Base-by-base conservation (phyloP, 2,888 invertebrate species). In the Drosophila borealis region DNA sequence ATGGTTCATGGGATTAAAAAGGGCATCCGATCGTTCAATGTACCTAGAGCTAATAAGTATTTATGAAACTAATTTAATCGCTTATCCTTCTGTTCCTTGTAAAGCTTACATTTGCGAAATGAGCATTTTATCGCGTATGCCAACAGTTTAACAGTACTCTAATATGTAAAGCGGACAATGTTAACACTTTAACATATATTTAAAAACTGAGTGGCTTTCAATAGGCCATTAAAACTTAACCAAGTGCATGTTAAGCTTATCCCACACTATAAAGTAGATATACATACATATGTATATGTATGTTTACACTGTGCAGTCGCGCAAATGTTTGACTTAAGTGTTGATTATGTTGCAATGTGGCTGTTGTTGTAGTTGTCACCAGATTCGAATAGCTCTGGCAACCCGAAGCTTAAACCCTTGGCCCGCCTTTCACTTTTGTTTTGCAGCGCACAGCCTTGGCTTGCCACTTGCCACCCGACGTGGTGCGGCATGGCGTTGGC, bases 291-390 rank as follows among this genome's bases (percentile, higher is more conserved):
- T 17, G 2, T n/a, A 5, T 9, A 50, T 14, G 11, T 14, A 51
- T 57, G 57, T 39, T 39, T 41, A 29, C 14, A 17, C 19, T 29
- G n/a, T 63, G 36, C 33, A 21, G n/a, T 48, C 33, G 3, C 33
- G 36, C 8, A 48, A 19, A 46, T 48, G 56, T 14, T 25, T 14
- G 50, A 46, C 53, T 50, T 55, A 56, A 44, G 51, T 51, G 54
- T 55, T 63, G 59, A 76, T 65, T 48, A 56, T 60, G 34, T 34
- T 59, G 42, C 44, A 46, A 39, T 41, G 21, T 33, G 34, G 8
- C 9, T 48, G 19, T n/a, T 2, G 13, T 46, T 37, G 11, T n/a
- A 14, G 39, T 50, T 39, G 21, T 42, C 17, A 5, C 41, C 14
- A 49, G 57, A 69, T 68, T 44, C n/a, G 33, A 44, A 56, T 53